Evolutionary conservation across 1,140 invertebrate genomes (phyloP), one percentile per base, ranked within the genome.

Genomic region (Papilio helenus): DNA sequence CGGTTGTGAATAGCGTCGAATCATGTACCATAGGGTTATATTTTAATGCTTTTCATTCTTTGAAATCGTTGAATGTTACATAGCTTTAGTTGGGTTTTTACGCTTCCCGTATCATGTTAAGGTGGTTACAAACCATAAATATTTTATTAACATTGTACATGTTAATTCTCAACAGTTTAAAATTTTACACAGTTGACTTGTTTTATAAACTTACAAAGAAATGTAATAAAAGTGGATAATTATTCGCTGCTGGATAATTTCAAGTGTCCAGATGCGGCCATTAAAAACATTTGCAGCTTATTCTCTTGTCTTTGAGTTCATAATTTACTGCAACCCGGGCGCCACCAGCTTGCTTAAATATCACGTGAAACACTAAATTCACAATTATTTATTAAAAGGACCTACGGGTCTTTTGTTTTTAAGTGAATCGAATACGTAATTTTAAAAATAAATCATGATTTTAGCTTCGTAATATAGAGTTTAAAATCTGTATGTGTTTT

Each of bases 251-350:
- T 61, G 58, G 20, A 26, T 9, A 61, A 61, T 61, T 61, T 61
- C 58, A 61, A 61, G 10, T 26, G 23, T 61, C 20, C 58, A 61
- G 58, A 26, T 61, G 58, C 20, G 58, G 20, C 58, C 23, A 61
- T 61, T 61, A 61, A 61, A 61, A 61, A 61, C 58, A 61, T 61
- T 61, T 12, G 58, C 20, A 26, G 58, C 9, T 3, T 61, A 26
- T 61, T 61, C 58, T 26, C n/a, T 61, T 61, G 58, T 61, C 58
- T 61, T 8, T 12, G 58, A 61, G 9, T 61, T 61, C 23, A 61
- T 61, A 61, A 61, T 61, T 61, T 26, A 61, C 12, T 0, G 58
- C 58, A 26, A 61, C 58, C 58, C 20, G 58, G 1, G 58, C 20
- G 20, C 58, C 10, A 8, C 1, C 20, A 26, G 20, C 7, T 20